Evolutionary conservation across 1,140 invertebrate species (phyloP).

Genomic region (Lineus longissimus): DNA sequence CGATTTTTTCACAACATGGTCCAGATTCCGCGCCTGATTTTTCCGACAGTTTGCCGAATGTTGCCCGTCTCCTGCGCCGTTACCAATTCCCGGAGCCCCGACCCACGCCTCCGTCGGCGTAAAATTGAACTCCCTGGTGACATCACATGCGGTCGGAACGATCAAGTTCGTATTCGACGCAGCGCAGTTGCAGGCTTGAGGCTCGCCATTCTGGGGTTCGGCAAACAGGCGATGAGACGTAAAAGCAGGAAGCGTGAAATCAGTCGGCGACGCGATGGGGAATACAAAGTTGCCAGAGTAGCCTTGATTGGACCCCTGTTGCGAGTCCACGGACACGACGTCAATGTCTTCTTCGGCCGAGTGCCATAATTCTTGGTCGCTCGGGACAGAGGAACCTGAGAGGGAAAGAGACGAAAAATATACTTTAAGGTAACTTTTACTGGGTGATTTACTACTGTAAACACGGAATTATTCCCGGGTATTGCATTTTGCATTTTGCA

Average conservation of each 20-base stretch:
- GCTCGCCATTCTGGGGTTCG: neutral
- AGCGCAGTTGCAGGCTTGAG: no score
- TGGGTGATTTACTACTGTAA: no score
- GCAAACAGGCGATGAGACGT: neutral
- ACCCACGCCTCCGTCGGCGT: no score
- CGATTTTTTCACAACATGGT: neutral
- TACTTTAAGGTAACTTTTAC: no score
- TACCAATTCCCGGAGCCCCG: no score
- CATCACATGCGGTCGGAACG: no score
- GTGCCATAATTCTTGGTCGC: conserved; percentile 18
- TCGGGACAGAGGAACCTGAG: no score
- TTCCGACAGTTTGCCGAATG: neutral
- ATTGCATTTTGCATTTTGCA: no score
- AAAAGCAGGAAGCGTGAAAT: neutral
- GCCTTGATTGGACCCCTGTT: neutral
- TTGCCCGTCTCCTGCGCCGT: neutral
- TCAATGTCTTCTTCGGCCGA: conserved; percentile 32
- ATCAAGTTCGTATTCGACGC: no score
- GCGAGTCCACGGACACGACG: conserved; percentile 32
- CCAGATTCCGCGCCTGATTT: neutral
- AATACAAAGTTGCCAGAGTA: neutral
- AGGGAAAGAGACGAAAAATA: no score
- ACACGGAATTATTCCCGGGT: no score
- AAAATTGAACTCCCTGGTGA: no score
- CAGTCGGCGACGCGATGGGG: neutral